Evolutionary conservation across 2,888 invertebrate genomes (phyloP), one percentile per base, ranked within the genome.

Genomic region (Tanypteryx hageni): DNA sequence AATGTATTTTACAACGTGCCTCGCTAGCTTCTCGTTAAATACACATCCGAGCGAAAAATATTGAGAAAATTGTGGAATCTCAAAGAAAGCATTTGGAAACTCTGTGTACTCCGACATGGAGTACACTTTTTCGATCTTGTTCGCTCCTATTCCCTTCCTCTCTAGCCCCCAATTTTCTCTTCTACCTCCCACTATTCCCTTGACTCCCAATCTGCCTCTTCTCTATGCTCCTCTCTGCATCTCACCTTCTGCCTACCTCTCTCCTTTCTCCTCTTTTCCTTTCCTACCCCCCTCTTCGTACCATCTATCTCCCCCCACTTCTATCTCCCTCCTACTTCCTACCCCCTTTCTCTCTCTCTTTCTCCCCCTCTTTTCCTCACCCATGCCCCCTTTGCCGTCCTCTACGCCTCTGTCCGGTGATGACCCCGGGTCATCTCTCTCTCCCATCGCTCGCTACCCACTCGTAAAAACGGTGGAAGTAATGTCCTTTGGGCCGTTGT

Each of bases 401-500:
- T 44, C 83, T 9, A 44, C 18, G 18, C 44, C 83, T 58, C 14
- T 85, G 85, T 85, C 85, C 85, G 27, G 57, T 27, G 58, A 58
- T 85, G 85, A 85, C 85, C 85, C 18, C 14, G 58, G 85, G 85
- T 85, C 85, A 85, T 85, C 85, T 85, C 16, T 7, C 83, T 9
- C 57, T 85, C 85, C 85, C 85, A 59, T 59, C 59, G n/a, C 18
- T 81, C 5, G 13, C 81, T 31, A 7, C 8, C 85, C 22, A 11
- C 85, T 85, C 85, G 59, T 85, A 85, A 85, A 85, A 85, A 58
- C 58, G 85, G 85, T 58, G 58, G 85, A 57, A 44, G 83, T 83
- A 56, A 83, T 83, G 83, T 83, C 83, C 83, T 83, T 57, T 83
- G 18, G 58, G n/a, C 85, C 59, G 59, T 85, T 85, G 85, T 85